Percentiles rank a stretch among this genome's conserved stretches.
These are phyloP conservation scores for Troilus luridus DNA, from an alignment of 2,888 invertebrate species.

Conservation along the genomic window DNA sequence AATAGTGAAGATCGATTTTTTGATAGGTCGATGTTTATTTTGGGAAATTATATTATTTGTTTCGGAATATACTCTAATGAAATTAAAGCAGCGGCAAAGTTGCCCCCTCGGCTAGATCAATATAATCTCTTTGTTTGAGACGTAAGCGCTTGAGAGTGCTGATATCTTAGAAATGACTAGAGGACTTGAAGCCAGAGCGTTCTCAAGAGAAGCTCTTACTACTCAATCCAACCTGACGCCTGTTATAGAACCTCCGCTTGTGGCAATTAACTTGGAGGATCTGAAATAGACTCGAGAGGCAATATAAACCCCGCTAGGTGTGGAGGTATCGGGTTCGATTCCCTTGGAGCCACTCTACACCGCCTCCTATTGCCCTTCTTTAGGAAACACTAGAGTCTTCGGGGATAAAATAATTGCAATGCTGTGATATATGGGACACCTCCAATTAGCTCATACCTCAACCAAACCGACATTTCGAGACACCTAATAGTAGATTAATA, in stretches of 20 bases:
- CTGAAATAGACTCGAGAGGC: not conserved
- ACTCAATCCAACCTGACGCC: not conserved
- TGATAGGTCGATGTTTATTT: no score
- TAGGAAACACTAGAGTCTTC: constrained; percentile 1
- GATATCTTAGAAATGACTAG: no score
- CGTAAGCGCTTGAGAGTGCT: no score
- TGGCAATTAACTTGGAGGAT: not conserved
- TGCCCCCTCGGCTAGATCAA: no score
- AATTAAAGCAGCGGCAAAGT: no score
- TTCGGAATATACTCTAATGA: no score
- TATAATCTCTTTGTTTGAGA: no score
- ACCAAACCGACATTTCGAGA: no score
- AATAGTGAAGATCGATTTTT: no score
- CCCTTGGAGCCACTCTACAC: not conserved
- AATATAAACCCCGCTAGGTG: not conserved
- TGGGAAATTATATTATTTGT: no score
- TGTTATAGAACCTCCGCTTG: not conserved
- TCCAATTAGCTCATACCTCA: not conserved
- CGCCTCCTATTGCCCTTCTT: not conserved
- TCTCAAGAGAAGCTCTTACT: not conserved
- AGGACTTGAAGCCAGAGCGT: no score
- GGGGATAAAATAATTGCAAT: not conserved
- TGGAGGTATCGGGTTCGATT: not conserved
- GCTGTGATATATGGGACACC: not conserved
- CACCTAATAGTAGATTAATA: no score